Evolutionary conservation across 2,113 vertebrate species (phyloP).

Genomic region (Microcebus jonahi): DNA sequence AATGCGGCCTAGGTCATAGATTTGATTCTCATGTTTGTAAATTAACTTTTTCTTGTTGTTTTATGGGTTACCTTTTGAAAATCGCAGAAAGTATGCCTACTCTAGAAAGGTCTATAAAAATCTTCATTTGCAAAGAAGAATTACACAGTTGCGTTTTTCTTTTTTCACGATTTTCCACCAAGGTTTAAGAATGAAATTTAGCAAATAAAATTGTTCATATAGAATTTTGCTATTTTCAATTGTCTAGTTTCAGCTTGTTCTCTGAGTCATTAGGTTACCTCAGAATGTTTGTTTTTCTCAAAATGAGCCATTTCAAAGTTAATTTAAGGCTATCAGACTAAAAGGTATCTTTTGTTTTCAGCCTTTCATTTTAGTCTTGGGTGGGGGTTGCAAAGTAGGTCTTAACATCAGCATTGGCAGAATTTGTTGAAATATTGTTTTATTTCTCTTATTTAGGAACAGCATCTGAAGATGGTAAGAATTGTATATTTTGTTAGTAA

Average conservation of each 20-base stretch:
- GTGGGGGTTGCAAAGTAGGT: background rate
- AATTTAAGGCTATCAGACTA: background rate
- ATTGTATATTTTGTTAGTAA: constrained; percentile 79
- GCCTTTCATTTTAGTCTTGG: constrained; percentile 40
- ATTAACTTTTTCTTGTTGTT: background rate
- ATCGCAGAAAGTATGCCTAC: background rate
- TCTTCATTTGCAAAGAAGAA: background rate
- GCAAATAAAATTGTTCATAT: background rate
- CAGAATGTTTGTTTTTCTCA: constrained; percentile 18
- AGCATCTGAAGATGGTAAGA: constrained; percentile 95
- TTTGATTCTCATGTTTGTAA: constrained; percentile 1
- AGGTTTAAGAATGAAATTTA: background rate
- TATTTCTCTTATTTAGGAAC: constrained; percentile 92
- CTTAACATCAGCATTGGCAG: background rate
- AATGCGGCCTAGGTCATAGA: background rate
- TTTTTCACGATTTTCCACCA: background rate
- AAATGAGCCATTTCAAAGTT: background rate
- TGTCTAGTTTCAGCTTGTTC: background rate
- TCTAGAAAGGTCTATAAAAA: constrained; percentile 5
- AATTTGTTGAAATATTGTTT: constrained; percentile 86
- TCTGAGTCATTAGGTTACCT: background rate
- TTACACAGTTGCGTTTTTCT: constrained; percentile 34
- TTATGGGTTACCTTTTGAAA: constrained; percentile 44
- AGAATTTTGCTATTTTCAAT: constrained; percentile 26
- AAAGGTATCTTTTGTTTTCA: background rate